Base-by-base conservation (phyloP, 1,140 invertebrate genomes). In the Drosophila repletoides region DNA sequence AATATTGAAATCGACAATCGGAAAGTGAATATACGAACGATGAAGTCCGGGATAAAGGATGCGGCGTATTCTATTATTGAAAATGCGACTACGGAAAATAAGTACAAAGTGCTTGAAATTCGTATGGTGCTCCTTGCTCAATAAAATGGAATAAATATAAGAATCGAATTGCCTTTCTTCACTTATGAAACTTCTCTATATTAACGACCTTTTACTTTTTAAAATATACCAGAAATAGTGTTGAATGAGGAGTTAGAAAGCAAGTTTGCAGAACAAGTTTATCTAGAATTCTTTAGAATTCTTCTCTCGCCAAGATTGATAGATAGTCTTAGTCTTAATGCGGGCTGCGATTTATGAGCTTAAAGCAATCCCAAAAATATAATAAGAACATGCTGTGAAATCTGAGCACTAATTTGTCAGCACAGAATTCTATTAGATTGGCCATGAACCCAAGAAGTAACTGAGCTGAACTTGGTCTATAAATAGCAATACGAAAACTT, bases 1-100 rank as follows among this genome's bases (percentile, higher is more conserved):
- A 60, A 67, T 52, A 67, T 67, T 67, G 64, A 67, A 61, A 55
- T 55, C 38, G 40, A 55, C 29, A n/a, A 10, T 21, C 2, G n/a
- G 10, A 43, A 26, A 58, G 41, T 24, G 52, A 15, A 46, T 53
- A 56, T 36, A n/a, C n/a, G 48, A 36, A 36, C 22, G 5, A 51
- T 41, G 58, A 52, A 41, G 36, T 45, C 45, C n/a, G 12, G 28
- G 49, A 12, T 41, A 65, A 65, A 65, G 45, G 55, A 46, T 58
- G 53, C 53, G 33, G 55, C 41, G 41, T 24, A 51, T 52, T 52
- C 53, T 43, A n/a, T 53, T 61, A 61, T 61, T 61, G 58, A 33
- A 46, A 45, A 55, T 28, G n/a, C n/a, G n/a, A n/a, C n/a, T n/a
- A 55, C 26, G 36, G 21, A 29, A 51, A 40, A 34, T 31, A 65